These are phyloP conservation scores for human DNA, from an alignment of 2,113 vertebrate species.

Conservation along the genomic window DNA sequence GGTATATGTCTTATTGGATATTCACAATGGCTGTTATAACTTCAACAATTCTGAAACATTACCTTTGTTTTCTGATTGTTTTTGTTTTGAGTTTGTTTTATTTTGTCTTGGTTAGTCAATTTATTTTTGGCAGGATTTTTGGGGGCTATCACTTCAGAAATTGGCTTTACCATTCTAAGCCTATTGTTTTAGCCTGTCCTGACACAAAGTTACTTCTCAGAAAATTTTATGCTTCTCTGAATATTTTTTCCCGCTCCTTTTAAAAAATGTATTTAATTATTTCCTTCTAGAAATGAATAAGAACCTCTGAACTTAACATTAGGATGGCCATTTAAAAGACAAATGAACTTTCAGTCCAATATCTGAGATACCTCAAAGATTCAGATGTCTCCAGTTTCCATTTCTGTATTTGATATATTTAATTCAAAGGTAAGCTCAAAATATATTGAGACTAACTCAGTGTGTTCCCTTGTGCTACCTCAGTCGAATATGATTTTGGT, in stretches of 20 bases:
- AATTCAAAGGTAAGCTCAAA: constrained; percentile 24
- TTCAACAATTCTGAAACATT: neutral
- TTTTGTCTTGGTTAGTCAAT: neutral
- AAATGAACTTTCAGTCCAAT: neutral
- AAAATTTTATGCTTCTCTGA: neutral
- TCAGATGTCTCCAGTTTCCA: neutral
- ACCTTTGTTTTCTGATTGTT: constrained; percentile 19
- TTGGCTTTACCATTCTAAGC: neutral
- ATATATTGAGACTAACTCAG: neutral
- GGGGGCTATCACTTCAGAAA: neutral
- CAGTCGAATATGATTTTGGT: neutral
- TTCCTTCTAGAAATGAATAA: constrained; percentile 26
- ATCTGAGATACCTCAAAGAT: neutral
- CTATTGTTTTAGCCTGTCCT: neutral
- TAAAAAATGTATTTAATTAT: neutral
- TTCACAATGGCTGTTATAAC: neutral
- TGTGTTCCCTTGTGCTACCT: neutral
- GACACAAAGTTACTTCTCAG: neutral
- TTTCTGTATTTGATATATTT: neutral
- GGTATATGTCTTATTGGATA: neutral
- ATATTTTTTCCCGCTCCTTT: neutral
- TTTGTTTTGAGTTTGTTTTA: neutral
- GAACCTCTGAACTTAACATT: neutral
- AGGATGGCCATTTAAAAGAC: neutral
- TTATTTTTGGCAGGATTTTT: neutral